A percentile compares a stretch with the other conserved stretches of the same genome.
Evolutionary conservation across 2,888 invertebrate genomes (phyloP).

Genomic region (Hypolimnas misippus): DNA sequence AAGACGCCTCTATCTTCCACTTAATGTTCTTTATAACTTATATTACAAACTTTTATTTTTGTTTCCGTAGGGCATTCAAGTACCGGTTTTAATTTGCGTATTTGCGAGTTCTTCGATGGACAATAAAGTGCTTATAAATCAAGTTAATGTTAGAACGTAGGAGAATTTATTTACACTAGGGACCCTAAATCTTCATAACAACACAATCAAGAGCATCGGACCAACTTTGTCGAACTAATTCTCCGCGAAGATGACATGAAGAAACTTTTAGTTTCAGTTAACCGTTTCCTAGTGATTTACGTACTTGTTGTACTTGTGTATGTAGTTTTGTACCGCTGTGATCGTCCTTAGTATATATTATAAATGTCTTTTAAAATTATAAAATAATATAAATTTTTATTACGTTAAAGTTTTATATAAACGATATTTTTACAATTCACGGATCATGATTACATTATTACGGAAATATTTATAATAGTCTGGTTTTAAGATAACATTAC

Average conservation of each 20-base stretch:
- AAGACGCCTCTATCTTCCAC: no score
- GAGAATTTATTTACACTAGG: slow-evolving; percentile 44
- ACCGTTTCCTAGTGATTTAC: slow-evolving; percentile 31
- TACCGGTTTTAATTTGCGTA: neutral
- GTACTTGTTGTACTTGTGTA: slow-evolving; percentile 23
- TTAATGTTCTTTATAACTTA: no score
- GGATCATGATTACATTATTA: no score
- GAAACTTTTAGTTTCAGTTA: slow-evolving; percentile 40
- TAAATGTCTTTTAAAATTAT: no score
- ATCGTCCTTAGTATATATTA: no score
- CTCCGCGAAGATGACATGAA: slow-evolving; percentile 44
- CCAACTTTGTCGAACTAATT: slow-evolving; percentile 53
- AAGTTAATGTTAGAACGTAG: slow-evolving; percentile 37
- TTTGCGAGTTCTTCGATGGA: neutral
- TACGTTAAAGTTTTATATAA: no score
- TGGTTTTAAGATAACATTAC: neutral
- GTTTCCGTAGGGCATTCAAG: neutral
- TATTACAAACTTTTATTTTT: no score
- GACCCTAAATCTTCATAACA: slow-evolving; percentile 51
- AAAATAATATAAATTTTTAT: no score
- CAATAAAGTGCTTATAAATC: slow-evolving; percentile 30
- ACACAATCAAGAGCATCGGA: slow-evolving; percentile 51
- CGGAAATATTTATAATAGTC: no score
- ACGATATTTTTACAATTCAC: no score
- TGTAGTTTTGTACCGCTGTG: no score